These are phyloP conservation scores for Metaphire vulgaris DNA, from an alignment of 1,140 invertebrate species.

Conservation along the genomic window DNA sequence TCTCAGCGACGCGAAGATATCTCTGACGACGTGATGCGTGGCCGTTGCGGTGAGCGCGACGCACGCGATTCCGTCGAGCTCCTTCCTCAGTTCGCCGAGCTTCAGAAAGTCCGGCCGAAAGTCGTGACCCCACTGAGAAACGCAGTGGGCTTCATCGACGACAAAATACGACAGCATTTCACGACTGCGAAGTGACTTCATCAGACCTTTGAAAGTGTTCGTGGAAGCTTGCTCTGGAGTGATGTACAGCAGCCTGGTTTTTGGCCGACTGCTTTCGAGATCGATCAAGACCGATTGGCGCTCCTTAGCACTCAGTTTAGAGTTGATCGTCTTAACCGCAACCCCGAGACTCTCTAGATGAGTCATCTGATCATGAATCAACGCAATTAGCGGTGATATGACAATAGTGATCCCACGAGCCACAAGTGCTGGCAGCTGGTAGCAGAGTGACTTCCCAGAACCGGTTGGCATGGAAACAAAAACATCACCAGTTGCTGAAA, in stretches of 20 bases:
- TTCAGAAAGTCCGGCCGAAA: slow-evolving; percentile 91
- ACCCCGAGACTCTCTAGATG: slow-evolving; percentile 61
- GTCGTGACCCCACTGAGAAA: slow-evolving; percentile 96
- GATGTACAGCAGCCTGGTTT: slow-evolving; percentile 76
- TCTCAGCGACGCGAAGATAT: slow-evolving; percentile 57
- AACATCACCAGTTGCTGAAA: slow-evolving; percentile 58
- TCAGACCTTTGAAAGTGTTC: slow-evolving; percentile 58
- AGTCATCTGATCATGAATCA: slow-evolving; percentile 61
- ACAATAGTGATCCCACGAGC: slow-evolving; percentile 59
- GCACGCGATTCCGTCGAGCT: slow-evolving; percentile 57
- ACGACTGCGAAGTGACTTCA: slow-evolving; percentile 52
- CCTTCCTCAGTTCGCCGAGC: slow-evolving; percentile 67
- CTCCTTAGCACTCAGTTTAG: slow-evolving; percentile 69
- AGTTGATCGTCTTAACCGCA: slow-evolving; percentile 76
- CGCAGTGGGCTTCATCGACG: slow-evolving; percentile 96
- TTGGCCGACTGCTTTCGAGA: slow-evolving; percentile 62
- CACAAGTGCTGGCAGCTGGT: slow-evolving; percentile 63
- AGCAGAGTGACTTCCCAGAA: slow-evolving; percentile 65
- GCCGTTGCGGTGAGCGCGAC: slow-evolving; percentile 88
- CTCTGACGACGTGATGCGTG: slow-evolving; percentile 57
- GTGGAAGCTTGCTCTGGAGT: slow-evolving; percentile 85
- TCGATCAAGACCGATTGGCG: slow-evolving; percentile 58
- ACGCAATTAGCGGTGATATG: slow-evolving; percentile 63
- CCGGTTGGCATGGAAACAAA: slow-evolving; percentile 70
- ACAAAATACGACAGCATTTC: slow-evolving; percentile 64